Percentiles rank a stretch among this genome's conserved stretches.
phyloP scores from a whole-genome alignment of 2,888 invertebrate genomes.

The Drosophila quinaria region DNA sequence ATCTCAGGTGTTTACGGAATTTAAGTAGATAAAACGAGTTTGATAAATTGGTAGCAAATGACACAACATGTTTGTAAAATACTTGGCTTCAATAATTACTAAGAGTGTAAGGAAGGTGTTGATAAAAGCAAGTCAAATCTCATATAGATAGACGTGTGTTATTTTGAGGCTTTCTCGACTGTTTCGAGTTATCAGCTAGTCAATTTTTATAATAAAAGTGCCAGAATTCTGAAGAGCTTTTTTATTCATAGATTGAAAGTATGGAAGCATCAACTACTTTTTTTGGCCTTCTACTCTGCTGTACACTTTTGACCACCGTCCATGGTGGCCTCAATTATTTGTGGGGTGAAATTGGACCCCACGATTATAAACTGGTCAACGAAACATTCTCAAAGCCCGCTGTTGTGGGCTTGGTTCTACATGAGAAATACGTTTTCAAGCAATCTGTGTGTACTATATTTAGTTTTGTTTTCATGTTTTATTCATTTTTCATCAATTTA shows the following conservation, averaged over 20 bases:
- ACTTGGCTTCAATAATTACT: constrained; percentile 47
- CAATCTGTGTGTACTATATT: constrained; percentile 62
- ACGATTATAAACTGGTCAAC: constrained; percentile 73
- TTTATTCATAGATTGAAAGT: constrained; percentile 2
- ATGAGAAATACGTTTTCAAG: constrained; percentile 69
- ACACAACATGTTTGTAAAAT: constrained; percentile 10
- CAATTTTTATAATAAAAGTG: constrained; percentile 41
- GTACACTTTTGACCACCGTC: constrained; percentile 42
- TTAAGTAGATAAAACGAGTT: constrained; percentile 23
- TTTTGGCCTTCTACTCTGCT: constrained; percentile 36
- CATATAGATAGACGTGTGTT: constrained; percentile 6
- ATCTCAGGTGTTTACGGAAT: constrained; percentile 3
- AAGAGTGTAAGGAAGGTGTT: not conserved
- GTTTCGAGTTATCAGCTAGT: constrained; percentile 39
- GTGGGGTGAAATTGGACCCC: constrained; percentile 70
- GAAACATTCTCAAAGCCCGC: constrained; percentile 68
- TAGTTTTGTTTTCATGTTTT: not conserved
- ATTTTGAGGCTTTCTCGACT: not conserved
- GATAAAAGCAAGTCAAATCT: not conserved
- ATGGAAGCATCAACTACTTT: constrained; percentile 35
- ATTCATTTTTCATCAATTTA: not conserved
- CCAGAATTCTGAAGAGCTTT: constrained; percentile 12
- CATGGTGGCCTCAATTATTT: constrained; percentile 68
- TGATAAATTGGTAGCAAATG: constrained; percentile 25
- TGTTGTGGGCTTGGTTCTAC: constrained; percentile 63